Evolutionary conservation across 2,888 invertebrate genomes (phyloP), one percentile per base, ranked within the genome.

Genomic region (Andrena bicolor): DNA sequence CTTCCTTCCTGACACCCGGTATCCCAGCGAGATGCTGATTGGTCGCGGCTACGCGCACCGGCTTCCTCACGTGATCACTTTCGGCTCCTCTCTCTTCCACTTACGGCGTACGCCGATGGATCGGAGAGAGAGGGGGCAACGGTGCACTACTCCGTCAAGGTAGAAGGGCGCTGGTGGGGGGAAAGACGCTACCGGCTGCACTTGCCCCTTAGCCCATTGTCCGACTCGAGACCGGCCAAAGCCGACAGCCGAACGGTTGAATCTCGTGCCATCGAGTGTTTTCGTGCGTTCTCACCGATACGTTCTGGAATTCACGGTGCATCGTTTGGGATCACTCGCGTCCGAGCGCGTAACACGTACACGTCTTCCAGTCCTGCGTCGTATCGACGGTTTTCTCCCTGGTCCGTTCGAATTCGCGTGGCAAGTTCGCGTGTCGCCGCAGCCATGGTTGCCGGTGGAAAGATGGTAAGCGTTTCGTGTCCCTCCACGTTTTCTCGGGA

Each of bases 371-470:
- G 53, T 41, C 48, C 51, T 58, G 60, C 23, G 2, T 68, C 51
- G 63, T 64, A 28, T 20, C 16, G 60, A 69, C 76, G 56, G 51
- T 76, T 61, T 20, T 30, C 16, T n/a, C 53, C 56, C 66, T 77
- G 41, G 73, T 63, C 56, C 64, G 63, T 68, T 70, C 61, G 60
- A 65, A 70, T 69, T 73, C 53, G 69, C 60, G 71, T 78, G 65
- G 60, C 35, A 71, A 61, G 68, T 71, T 41, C 60, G 53, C 60
- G 63, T 72, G 66, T 72, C 65, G 64, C 72, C 61, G 80, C 86
- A 89, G 82, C 85, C 84, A 93, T 93, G 93, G 93, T 93, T 73
- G 92, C 92, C 80, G 89, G 93, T 64, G 88, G 90, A 76, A 93
- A 93, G 86, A 92, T 92, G 93, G 93, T 93, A 91, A 92, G 92